These are phyloP conservation scores for Ophioderma brevispina DNA, from an alignment of 35 echinoderm and acorn worm species.

Conservation along the genomic window DNA sequence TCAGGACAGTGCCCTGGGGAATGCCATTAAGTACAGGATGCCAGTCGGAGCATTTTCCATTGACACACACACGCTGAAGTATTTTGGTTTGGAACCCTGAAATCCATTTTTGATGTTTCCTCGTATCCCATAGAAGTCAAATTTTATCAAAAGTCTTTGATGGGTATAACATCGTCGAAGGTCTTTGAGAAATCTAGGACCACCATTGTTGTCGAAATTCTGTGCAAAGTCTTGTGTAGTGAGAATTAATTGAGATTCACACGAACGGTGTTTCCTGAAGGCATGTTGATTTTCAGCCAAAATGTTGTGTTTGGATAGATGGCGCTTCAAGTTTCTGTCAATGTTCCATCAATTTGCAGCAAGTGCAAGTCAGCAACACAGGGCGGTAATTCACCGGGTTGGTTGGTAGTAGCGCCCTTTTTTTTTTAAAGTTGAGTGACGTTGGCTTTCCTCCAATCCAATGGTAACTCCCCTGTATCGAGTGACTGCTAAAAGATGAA, in stretches of 20 bases:
- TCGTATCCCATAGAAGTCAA: neutral
- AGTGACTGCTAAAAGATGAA: too few species aligned
- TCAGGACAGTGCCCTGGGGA: too few species aligned
- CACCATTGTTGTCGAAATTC: neutral
- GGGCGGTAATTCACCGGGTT: constrained; percentile 16
- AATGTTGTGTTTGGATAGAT: neutral
- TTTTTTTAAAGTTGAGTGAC: constrained; percentile 26
- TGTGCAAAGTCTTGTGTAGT: constrained; percentile 3
- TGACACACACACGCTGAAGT: neutral
- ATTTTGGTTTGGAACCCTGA: neutral
- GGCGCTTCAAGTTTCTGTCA: neutral
- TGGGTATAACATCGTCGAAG: constrained; percentile 54
- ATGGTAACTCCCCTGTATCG: too few species aligned
- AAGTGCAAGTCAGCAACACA: constrained; percentile 10
- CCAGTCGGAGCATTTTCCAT: too few species aligned
- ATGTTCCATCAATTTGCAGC: constrained; percentile 14
- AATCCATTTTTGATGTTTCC: neutral
- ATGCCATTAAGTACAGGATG: neutral
- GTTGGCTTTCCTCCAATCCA: constrained; percentile 12
- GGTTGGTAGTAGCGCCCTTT: neutral
- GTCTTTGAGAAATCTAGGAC: constrained; percentile 59
- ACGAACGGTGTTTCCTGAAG: neutral
- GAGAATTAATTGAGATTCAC: neutral
- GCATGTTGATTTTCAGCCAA: too few species aligned
- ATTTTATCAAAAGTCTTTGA: constrained; percentile 41